Percentiles rank a stretch among this genome's conserved stretches.
Conservation (phyloP, 2,888 invertebrate genomes). For the Meliscaeva auricollis region DNA sequence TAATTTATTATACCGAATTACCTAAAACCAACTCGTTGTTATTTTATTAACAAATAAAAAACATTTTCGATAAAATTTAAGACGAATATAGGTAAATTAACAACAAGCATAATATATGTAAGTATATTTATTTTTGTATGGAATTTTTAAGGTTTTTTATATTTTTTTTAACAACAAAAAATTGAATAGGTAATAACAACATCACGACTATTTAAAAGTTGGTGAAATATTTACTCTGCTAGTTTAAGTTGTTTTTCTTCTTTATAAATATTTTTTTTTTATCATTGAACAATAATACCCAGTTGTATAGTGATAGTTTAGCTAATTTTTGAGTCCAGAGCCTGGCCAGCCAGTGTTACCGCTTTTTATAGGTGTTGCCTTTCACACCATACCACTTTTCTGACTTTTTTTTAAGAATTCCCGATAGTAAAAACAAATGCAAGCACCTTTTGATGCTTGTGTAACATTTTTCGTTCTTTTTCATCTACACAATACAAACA, state of each 20-base stretch:
- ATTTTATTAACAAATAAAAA: not conserved
- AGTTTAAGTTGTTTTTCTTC: not conserved
- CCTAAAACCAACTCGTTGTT: not conserved
- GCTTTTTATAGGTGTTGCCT: too few relatives aligned
- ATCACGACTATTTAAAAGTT: constrained; percentile 4
- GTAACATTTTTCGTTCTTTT: too few relatives aligned
- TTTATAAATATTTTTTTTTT: not conserved
- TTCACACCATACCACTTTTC: too few relatives aligned
- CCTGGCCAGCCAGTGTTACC: too few relatives aligned
- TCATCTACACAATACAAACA: too few relatives aligned
- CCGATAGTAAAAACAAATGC: too few relatives aligned
- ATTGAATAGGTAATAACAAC: not conserved
- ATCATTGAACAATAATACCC: too few relatives aligned
- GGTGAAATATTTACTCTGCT: not conserved
- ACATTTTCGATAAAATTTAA: not conserved
- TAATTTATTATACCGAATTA: constrained; percentile 33
- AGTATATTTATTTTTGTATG: constrained; percentile 4
- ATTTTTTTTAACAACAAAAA: not conserved
- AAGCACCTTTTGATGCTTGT: too few relatives aligned
- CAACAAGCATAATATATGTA: not conserved
- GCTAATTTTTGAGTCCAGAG: too few relatives aligned
- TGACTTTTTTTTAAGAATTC: too few relatives aligned
- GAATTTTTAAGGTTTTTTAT: constrained; percentile 13
- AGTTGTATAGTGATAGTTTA: too few relatives aligned
- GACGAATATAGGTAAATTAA: not conserved